Evolutionary conservation across 2,797 vertebrate species (phyloP), one percentile per base, ranked within the genome.

Genomic region (Xenopus petersii): DNA sequence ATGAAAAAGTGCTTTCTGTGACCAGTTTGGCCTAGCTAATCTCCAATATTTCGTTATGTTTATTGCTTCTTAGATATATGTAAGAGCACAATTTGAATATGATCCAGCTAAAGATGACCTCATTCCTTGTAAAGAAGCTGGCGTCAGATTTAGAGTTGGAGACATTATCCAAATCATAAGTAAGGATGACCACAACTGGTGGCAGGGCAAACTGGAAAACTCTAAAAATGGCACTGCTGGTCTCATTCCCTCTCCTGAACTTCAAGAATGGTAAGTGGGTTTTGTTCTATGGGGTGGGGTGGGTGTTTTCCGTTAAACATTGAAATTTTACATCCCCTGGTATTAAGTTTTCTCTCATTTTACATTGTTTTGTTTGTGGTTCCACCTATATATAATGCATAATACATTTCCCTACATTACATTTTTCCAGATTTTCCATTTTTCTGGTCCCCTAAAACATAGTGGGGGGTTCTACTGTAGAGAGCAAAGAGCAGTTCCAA

Each of bases 131-230:
- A 98, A 96, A 87, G 96, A 98, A 89, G 96, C 96, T 71, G 96
- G 96, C 79, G 92, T 98, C 81, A 92, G 92, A 75, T 98, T 98
- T 90, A 86, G 89, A 82, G 95, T 98, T 81, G 96, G 96, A 26
- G 96, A 98, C 88, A 94, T 98, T 87, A 95, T 98, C 87, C 97
- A 98, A 91, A 98, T 98, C 81, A 98, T 98, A 89, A 98, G 96
- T 88, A 98, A 98, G 89, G 97, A 98, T 71, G 97, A 98, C 89
- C 96, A 98, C 86, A 98, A 98, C 86, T 98, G 97, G 97, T 98
- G 97, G 97, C 97, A 98, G 89, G 97, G 96, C 83, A 96, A 95
- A 86, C 93, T 98, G 86, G 97, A 98, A 84, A 97, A 96, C 86
- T 95, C 94, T 33, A 98, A 98, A 88, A 98, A 97, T 30, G 94